Evolutionary conservation across 30 jellyfish, hydroid and myxozoan species (phyloP).

Genomic region (Aurelia aurita): DNA sequence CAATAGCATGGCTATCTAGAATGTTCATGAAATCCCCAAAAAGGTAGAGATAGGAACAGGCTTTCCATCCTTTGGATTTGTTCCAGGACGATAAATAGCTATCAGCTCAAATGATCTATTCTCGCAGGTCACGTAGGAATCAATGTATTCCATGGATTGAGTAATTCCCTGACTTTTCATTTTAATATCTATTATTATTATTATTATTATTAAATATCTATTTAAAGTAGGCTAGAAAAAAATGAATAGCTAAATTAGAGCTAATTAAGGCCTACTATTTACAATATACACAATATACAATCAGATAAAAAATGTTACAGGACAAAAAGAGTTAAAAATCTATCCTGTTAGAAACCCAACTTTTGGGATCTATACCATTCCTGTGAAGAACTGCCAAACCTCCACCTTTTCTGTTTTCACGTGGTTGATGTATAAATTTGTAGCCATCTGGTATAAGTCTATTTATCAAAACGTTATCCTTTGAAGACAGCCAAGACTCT

Average conservation of each 20-base stretch:
- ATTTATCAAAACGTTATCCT: slow-evolving; percentile 41
- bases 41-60: slow-evolving; percentile 13
- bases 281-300: too few species aligned
- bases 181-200: neutral
- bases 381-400: slow-evolving; percentile 13
- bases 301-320: too few species aligned
- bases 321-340: too few species aligned
- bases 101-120: slow-evolving; percentile 4
- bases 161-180: slow-evolving; percentile 16
- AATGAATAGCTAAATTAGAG: too few species aligned
- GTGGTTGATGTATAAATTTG: slow-evolving; percentile 20
- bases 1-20: slow-evolving; percentile 33
- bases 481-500: slow-evolving; percentile 44
- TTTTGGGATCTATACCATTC: neutral
- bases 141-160: slow-evolving; percentile 35
- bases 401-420: slow-evolving; percentile 35
- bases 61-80: slow-evolving; percentile 43
- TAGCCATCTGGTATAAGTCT: slow-evolving; percentile 38
- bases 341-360: too few species aligned
- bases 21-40: slow-evolving; percentile 23
- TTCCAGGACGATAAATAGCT: slow-evolving; percentile 46
- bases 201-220: too few species aligned
- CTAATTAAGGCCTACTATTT: too few species aligned
- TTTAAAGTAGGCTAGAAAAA: too few species aligned
- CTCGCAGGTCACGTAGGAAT: slow-evolving; percentile 23